Evolutionary conservation across 2,888 invertebrate genomes (phyloP).

Genomic region (Scaptomyza reducta): DNA sequence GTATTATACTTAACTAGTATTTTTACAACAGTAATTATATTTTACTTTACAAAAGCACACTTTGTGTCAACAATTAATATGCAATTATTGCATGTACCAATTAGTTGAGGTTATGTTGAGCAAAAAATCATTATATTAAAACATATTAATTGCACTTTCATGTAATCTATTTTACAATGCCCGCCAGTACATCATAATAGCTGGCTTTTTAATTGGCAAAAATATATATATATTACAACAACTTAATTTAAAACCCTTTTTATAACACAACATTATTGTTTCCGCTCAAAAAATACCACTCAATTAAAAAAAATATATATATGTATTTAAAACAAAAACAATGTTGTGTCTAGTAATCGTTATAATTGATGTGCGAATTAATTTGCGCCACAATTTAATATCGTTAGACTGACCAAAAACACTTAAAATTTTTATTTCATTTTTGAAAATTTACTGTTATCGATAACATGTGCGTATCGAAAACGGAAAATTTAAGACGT

Average conservation of each 20-base stretch:
- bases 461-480: no score
- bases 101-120: neutral
- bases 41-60: no score
- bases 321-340: neutral
- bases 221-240: neutral
- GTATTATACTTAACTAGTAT: no score
- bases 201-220: constrained; percentile 14
- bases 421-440: no score
- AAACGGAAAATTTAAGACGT: no score
- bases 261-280: neutral
- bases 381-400: neutral
- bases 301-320: neutral
- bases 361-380: constrained; percentile 23
- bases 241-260: constrained; percentile 1
- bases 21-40: no score
- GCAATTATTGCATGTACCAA: neutral
- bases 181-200: neutral
- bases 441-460: no score
- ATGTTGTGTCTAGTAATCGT: constrained; percentile 10
- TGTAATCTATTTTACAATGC: neutral
- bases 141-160: neutral
- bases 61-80: neutral
- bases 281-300: neutral
- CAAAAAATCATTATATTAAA: neutral
- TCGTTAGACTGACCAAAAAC: neutral